Evolutionary conservation across 2,113 vertebrate species (phyloP).

Genomic region (Cryptoleucopteryx plumbea): DNA sequence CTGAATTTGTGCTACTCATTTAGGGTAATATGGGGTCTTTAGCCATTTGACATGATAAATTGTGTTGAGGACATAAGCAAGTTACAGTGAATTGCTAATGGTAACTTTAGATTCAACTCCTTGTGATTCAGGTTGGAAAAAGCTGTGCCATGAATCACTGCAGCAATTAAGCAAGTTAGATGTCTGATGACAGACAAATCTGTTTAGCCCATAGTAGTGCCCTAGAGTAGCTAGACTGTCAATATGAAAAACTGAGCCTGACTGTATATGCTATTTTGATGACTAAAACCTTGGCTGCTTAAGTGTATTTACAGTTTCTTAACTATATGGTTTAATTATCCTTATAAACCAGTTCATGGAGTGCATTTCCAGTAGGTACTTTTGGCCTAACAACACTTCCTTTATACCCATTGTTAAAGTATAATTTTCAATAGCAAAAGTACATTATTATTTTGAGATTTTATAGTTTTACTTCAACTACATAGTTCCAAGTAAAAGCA

Average conservation of each 20-base stretch:
- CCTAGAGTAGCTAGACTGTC: neutral
- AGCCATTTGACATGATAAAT: neutral
- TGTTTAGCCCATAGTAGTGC: neutral
- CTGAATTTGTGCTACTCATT: neutral
- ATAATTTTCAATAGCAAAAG: neutral
- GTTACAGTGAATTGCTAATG: neutral
- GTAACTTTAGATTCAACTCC: neutral
- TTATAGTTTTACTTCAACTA: neutral
- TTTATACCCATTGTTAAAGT: neutral
- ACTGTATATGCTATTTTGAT: neutral
- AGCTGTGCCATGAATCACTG: neutral
- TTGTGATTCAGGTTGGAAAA: neutral
- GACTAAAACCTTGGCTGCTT: neutral
- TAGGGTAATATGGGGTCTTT: neutral
- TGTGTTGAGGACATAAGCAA: neutral
- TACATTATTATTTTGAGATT: neutral
- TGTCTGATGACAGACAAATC: neutral
- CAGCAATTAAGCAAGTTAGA: fast-evolving
- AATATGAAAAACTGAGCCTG: neutral
- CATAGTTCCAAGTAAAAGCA: neutral
- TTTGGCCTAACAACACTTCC: neutral
- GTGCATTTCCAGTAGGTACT: neutral
- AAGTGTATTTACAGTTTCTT: neutral
- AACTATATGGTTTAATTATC: neutral
- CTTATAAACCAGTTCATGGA: neutral